Conservation (phyloP, 1,140 invertebrate genomes). For the Camponotus vicinus region DNA sequence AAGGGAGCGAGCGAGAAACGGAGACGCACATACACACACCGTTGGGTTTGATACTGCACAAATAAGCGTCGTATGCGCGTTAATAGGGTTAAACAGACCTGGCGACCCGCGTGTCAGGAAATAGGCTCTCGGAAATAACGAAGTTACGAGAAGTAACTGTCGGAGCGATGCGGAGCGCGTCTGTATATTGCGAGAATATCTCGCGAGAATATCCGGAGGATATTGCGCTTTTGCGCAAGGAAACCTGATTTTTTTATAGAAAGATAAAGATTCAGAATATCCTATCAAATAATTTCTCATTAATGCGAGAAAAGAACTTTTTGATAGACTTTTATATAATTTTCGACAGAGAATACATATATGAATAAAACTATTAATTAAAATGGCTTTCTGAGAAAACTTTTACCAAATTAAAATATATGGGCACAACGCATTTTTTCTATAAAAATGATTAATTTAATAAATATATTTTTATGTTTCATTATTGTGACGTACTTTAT, state of each 20-base stretch:
- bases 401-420: neutral
- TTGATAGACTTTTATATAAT: neutral
- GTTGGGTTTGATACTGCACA: conserved; percentile 60
- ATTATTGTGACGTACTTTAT: neutral
- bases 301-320: neutral
- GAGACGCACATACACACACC: conserved; percentile 1
- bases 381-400: neutral
- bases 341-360: neutral
- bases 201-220: conserved; percentile 39
- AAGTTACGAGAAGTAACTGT: conserved; percentile 78
- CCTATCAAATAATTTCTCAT: neutral
- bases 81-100: conserved; percentile 74
- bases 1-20: conserved; percentile 34
- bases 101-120: conserved; percentile 45
- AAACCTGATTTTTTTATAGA: neutral
- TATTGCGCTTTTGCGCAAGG: neutral
- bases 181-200: conserved; percentile 57
- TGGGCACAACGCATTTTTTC: neutral
- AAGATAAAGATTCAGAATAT: neutral
- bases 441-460: neutral
- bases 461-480: neutral
- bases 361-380: neutral
- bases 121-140: conserved; percentile 71
- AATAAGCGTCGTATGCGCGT: conserved; percentile 74
- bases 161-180: conserved; percentile 57